Base-by-base conservation (phyloP, 1,140 invertebrate genomes). In the Brachionus koreanus region DNA sequence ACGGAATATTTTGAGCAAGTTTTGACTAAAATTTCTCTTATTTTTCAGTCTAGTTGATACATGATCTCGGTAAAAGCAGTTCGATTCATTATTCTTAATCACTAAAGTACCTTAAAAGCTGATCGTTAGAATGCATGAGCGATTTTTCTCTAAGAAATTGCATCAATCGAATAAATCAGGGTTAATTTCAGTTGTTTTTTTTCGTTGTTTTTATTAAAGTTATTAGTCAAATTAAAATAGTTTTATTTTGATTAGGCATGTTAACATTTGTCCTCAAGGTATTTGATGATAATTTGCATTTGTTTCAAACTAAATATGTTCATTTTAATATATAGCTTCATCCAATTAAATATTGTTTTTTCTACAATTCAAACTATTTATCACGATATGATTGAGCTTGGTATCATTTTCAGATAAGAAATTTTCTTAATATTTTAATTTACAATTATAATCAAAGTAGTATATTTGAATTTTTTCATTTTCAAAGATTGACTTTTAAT, bases 121-220 rank as follows among this genome's bases (percentile, higher is more conserved):
- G 19, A 74, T 74, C 65, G 16, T 74, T 74, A 74, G 19, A 46
- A 74, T 23, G 69, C 69, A 23, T 46, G 39, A 46, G n/a, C 43
- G 42, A 49, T 23, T 25, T 46, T 74, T n/a, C 29, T 74, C 39
- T 16, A 72, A 67, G 29, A 9, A 67, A 67, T 49, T 49, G 43
- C 13, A 49, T 5, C 16, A 49, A n/a, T 49, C 13, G 43, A 49
- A 49, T 49, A 5, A 49, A 16, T 16, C 43, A 49, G 43, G 35
- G 10, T 67, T n/a, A 35, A 33, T n/a, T 29, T 33, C 13, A 67
- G 13, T 65, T 33, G 12, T n/a, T 5, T 35, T 33, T 67, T 33
- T 63, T n/a, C n/a, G n/a, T 57, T 57, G 5, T 29, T 12, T 33
- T 33, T 65, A 33, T 13, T 23, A 2, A 37, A 37, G 63, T 37